phyloP scores from a whole-genome alignment of 2,888 invertebrate genomes.

The Opisthograptis luteolata region DNA sequence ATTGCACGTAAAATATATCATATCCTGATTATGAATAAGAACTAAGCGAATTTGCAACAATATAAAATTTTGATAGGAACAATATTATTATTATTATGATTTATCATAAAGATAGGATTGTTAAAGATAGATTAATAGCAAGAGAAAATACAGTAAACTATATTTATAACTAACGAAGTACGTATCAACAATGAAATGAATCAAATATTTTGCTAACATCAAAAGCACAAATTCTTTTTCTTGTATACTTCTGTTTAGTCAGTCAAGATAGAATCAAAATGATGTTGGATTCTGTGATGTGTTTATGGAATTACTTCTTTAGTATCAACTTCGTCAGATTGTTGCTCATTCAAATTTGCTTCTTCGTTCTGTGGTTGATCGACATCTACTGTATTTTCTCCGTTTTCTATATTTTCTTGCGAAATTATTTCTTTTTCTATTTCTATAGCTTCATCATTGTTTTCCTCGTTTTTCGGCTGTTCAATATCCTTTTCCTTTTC shows the following conservation, averaged over 20 bases:
- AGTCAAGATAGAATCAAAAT: not conserved
- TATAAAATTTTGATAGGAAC: constrained; percentile 3
- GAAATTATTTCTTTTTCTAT: constrained; percentile 5
- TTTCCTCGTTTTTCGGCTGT: not conserved
- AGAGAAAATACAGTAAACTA: not conserved
- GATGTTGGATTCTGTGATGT: not conserved
- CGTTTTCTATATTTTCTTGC: constrained; percentile 6
- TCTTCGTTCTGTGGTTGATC: constrained; percentile 4
- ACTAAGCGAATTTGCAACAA: constrained; percentile 11
- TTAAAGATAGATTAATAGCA: not conserved
- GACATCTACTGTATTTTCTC: constrained; percentile 14
- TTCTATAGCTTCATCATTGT: constrained; percentile 5
- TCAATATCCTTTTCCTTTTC: constrained; percentile 9
- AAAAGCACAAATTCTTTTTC: not conserved
- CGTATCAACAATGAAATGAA: too few relatives aligned
- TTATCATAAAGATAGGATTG: not conserved
- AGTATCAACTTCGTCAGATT: not conserved
- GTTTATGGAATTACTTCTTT: constrained; percentile 3
- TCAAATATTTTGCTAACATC: not conserved
- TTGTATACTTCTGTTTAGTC: not conserved
- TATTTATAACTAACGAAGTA: not conserved
- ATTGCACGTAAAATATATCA: constrained; percentile 21
- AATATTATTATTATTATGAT: constrained; percentile 1
- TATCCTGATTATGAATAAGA: not conserved
- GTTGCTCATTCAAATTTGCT: not conserved